Evolutionary conservation across 2,888 invertebrate genomes (phyloP).

Genomic region (Argynnis bischoffii): DNA sequence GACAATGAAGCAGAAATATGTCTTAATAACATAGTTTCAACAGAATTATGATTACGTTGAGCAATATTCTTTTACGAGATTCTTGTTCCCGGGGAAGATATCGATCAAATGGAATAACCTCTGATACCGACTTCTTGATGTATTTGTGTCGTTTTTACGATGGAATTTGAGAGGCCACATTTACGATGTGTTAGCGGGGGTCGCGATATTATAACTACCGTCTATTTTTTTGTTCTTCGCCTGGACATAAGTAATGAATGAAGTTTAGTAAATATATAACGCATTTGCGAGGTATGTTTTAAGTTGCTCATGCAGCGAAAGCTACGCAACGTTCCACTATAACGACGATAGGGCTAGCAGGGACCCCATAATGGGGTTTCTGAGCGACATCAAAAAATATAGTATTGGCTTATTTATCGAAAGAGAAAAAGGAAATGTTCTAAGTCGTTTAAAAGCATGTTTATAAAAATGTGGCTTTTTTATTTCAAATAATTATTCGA

Average conservation of each 20-base stretch:
- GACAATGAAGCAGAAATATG: slow-evolving; percentile 20
- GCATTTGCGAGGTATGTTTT: too few relatives aligned
- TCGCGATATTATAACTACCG: not conserved
- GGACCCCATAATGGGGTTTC: too few relatives aligned
- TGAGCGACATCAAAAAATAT: too few relatives aligned
- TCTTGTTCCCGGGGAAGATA: slow-evolving; percentile 17
- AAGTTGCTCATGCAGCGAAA: too few relatives aligned
- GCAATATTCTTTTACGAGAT: slow-evolving; percentile 31
- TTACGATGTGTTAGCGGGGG: slow-evolving; percentile 26
- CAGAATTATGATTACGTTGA: slow-evolving; percentile 26
- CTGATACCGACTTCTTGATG: slow-evolving; percentile 20
- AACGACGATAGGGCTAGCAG: too few relatives aligned
- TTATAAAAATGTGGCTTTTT: too few relatives aligned
- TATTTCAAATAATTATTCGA: too few relatives aligned
- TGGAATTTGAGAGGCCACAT: slow-evolving; percentile 16
- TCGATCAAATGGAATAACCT: slow-evolving; percentile 16
- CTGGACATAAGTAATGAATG: not conserved
- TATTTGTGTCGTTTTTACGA: slow-evolving; percentile 17
- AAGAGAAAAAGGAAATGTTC: too few relatives aligned
- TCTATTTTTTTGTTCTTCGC: too few relatives aligned
- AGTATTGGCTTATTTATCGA: too few relatives aligned
- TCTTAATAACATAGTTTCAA: slow-evolving; percentile 20
- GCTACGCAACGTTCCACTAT: too few relatives aligned
- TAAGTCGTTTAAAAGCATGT: too few relatives aligned
- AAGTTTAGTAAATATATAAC: not conserved